Evolutionary conservation across 37 sponge, comb jelly and placozoan species (phyloP).

Genomic region (Amphimedon queenslandica): DNA sequence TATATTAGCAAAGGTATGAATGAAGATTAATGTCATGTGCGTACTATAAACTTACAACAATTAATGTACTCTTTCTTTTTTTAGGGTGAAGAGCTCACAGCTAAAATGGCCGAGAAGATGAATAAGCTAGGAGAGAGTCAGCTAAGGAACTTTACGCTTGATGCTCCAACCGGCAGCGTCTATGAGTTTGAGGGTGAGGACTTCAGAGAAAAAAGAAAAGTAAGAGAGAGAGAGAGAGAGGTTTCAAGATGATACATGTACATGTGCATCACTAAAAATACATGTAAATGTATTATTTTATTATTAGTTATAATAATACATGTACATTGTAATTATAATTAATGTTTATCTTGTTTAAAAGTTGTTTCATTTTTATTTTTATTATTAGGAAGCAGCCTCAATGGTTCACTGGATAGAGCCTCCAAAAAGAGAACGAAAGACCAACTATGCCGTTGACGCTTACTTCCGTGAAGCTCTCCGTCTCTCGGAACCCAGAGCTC

Average conservation of each 20-base stretch:
- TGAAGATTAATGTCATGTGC: constrained; percentile 51
- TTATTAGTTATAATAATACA: no score
- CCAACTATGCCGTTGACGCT: constrained; percentile 97
- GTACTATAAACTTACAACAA: background rate
- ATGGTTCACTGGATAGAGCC: constrained; percentile 96
- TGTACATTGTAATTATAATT: no score
- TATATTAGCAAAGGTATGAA: constrained; percentile 72
- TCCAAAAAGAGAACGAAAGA: constrained; percentile 92
- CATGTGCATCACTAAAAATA: background rate
- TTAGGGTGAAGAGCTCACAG: constrained; percentile 35
- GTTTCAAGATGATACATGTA: background rate
- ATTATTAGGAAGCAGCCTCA: constrained; percentile 26
- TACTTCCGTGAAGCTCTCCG: constrained; percentile 96
- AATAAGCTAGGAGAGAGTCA: constrained; percentile 78
- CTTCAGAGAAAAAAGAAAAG: constrained; percentile 85
- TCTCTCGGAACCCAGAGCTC: constrained; percentile 88
- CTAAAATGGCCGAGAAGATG: constrained; percentile 72
- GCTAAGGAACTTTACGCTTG: constrained; percentile 86
- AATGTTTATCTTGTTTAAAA: no score
- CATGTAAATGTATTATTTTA: no score
- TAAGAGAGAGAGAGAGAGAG: background rate
- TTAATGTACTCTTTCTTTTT: background rate
- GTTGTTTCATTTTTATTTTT: no score
- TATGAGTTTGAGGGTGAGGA: constrained; percentile 97
- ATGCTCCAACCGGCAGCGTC: constrained; percentile 79